Evolutionary conservation across 1,140 invertebrate genomes (phyloP), one percentile per base, ranked within the genome.

Genomic region (Euwallacea similis): DNA sequence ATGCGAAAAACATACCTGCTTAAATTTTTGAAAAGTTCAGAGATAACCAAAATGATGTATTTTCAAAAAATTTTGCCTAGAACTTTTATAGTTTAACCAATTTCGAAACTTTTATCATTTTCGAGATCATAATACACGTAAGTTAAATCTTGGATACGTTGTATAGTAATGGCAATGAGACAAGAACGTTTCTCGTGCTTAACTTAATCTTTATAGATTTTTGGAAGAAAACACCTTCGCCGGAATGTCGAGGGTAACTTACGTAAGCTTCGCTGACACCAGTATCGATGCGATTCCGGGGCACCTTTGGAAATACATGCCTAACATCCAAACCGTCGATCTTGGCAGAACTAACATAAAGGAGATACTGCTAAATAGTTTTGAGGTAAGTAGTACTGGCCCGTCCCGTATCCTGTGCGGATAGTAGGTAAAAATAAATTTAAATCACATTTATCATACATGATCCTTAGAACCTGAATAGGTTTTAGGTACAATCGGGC

Each of bases 191-290:
- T 6, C 55, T 13, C 21, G 0, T 33, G 7, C 55, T 58, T 0
- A 58, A 15, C 21, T 33, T 58, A 15, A 58, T 58, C 9, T 0
- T 61, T 42, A 7, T 41, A 61, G 59, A 43, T 84, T 85, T 74
- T 78, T 92, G 50, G 87, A 88, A 68, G 88, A 88, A 66, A 85
- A 87, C 68, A 86, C 89, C 60, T 93, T 93, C 77, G 84, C 86
- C 43, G 90, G 90, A 60, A 82, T 93, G 77, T 85, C 87, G 68
- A 84, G 88, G 75, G 86, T 90, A 61, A 87, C 88, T 71, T 91
- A 86, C 81, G 85, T 93, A 71, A 91, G 90, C 75, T 81, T 93
- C 63, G 87, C 89, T 0, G 90, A 93, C 80, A 93, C 93, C 78
- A 84, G 85, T 56, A 81, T 93, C 16, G 83, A 86, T 7, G 84